Base-by-base conservation (phyloP, 1,140 invertebrate genomes). In the Lucilia sericata region DNA sequence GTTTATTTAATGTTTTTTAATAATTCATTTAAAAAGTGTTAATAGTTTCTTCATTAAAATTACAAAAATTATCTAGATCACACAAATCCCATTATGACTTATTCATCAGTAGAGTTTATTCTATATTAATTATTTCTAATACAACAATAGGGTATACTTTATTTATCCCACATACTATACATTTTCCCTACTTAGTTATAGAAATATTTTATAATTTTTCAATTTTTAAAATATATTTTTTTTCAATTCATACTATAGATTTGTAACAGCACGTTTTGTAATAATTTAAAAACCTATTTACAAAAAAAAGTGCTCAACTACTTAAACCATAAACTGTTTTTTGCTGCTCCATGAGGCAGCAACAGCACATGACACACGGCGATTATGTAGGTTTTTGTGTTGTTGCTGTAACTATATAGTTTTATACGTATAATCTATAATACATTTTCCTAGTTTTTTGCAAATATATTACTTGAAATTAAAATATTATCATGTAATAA, bases 231-330 rank as follows among this genome's bases (percentile, higher is more conserved):
- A 19, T 21, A 70, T 19, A 2, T 30, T 30, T 30, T 19, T 19
- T 19, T 80, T 80, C 42, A 80, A 80, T 80, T 80, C 76, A 80
- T 80, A 42, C 49, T 80, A 51, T 80, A 80, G 76, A 80, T 80
- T 80, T 49, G 76, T 80, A 80, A 80, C 76, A 49, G 76, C 76
- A 80, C 76, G 76, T 80, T 80, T 80, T 80, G 76, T 80, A 80
- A 80, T 80, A 80, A 80, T 80, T 80, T 80, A 80, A 80, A 60
- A 80, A 80, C 76, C 76, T 80, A 51, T 80, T 80, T 80, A 80
- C 76, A 49, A 76, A 80, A 51, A 30, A 30, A 30, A 30, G n/a
- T 80, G 42, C 76, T 49, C 47, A 80, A 80, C 76, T 80, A 80
- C 76, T 80, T 80, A 70, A 65, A 10, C 65, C 10, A 25, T n/a